Evolutionary conservation across 2,113 vertebrate species (phyloP).

Genomic region (Taxidea taxus): DNA sequence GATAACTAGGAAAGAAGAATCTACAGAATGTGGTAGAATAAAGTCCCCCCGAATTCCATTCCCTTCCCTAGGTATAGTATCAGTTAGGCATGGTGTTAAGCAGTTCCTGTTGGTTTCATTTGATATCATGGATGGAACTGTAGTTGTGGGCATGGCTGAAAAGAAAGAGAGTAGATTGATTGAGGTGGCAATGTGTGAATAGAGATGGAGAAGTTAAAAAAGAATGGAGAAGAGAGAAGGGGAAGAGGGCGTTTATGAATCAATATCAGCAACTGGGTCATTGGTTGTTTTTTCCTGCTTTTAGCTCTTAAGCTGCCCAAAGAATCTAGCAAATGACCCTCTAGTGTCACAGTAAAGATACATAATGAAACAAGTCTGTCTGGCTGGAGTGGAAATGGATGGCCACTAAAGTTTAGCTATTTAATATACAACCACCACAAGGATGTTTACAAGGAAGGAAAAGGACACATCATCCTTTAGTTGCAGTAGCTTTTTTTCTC

Average conservation of each 20-base stretch:
- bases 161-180: neutral
- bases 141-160: neutral
- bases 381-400: neutral
- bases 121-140: neutral
- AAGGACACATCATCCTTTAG: neutral
- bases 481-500: neutral
- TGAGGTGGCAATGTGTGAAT: neutral
- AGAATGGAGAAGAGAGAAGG: neutral
- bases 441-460: neutral
- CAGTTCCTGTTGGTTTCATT: neutral
- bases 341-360: neutral
- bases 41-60: neutral
- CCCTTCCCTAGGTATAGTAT: neutral
- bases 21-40: neutral
- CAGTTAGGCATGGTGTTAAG: neutral
- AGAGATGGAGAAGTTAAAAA: neutral
- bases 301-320: neutral
- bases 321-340: conserved; percentile 21
- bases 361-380: neutral
- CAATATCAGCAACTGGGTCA: neutral
- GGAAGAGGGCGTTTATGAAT: neutral
- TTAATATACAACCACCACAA: neutral
- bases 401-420: neutral
- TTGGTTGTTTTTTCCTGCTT: conserved; percentile 15
- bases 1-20: neutral